Evolutionary conservation across 2,888 invertebrate species (phyloP).

Genomic region (Coelopa pilipes): DNA sequence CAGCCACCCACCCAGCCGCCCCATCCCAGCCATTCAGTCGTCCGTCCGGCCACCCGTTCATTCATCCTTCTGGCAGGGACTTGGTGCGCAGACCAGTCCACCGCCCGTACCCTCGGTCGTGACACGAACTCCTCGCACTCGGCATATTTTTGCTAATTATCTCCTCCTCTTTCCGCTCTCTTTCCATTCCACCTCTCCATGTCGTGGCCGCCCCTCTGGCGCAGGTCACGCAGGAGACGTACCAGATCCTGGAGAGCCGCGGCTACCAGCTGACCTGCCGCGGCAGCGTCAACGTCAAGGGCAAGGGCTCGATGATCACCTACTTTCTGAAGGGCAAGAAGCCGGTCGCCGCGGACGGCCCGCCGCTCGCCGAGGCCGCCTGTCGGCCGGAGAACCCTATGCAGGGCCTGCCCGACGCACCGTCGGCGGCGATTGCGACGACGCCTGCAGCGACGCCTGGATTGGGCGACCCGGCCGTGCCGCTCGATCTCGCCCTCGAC

Average conservation of each 20-base stretch:
- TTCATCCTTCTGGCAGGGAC: no score
- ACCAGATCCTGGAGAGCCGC: constrained; percentile 79
- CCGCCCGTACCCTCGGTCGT: background rate
- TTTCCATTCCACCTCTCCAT: background rate
- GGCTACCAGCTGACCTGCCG: constrained; percentile 87
- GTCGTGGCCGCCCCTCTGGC: background rate
- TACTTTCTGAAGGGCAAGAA: constrained; percentile 72
- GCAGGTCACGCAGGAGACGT: constrained; percentile 89
- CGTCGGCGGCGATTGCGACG: constrained; percentile 16
- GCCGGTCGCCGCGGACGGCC: constrained; percentile 25
- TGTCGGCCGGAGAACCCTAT: background rate
- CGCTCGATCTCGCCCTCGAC: background rate
- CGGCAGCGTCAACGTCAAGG: constrained; percentile 90
- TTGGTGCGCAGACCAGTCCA: no score
- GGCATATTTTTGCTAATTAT: background rate
- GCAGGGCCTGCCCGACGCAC: background rate
- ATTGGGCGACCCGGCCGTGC: background rate
- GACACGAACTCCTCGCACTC: no score
- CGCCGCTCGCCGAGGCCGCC: no score
- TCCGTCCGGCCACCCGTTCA: no score
- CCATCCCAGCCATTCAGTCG: no score
- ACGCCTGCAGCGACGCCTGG: background rate
- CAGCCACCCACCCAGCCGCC: background rate
- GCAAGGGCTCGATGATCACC: constrained; percentile 94
- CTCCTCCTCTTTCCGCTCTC: background rate